Conservation (phyloP, 2,797 vertebrate genomes). For the Rhynchotus rufescens region DNA sequence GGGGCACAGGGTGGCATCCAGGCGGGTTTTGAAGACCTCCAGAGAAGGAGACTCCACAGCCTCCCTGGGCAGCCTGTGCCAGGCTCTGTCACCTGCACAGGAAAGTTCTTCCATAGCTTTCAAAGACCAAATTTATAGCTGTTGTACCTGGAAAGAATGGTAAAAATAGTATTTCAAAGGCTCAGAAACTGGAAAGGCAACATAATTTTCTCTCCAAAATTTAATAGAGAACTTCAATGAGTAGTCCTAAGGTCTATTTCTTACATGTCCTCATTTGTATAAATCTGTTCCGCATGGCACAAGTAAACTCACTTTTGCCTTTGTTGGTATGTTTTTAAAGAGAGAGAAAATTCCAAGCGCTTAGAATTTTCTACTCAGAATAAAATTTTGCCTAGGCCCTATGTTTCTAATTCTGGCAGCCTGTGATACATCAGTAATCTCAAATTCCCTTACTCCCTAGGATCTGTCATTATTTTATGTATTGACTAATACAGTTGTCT, state of each 20-base stretch:
- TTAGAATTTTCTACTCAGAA: constrained; percentile 39
- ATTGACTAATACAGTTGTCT: constrained; percentile 73
- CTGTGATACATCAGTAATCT: constrained; percentile 70
- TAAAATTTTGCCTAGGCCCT: constrained; percentile 44
- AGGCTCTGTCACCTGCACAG: too few species aligned
- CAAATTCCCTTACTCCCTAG: constrained; percentile 69
- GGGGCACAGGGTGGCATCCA: too few species aligned
- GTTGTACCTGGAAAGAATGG: background rate
- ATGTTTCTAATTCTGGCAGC: constrained; percentile 60
- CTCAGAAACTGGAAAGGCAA: background rate
- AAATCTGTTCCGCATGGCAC: background rate
- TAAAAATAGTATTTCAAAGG: background rate
- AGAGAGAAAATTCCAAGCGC: constrained; percentile 12
- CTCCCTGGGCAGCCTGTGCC: too few species aligned
- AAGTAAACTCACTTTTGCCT: background rate
- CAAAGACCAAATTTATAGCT: background rate
- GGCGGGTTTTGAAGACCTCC: background rate
- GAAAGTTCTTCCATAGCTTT: too few species aligned
- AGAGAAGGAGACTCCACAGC: background rate
- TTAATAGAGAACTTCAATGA: background rate
- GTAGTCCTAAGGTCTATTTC: background rate
- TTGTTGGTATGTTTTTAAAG: rapidly evolving
- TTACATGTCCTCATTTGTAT: background rate
- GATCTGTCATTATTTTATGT: constrained; percentile 74
- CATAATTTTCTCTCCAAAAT: background rate